Base-by-base conservation (phyloP, 1,140 invertebrate species). In the Megalopta genalis region DNA sequence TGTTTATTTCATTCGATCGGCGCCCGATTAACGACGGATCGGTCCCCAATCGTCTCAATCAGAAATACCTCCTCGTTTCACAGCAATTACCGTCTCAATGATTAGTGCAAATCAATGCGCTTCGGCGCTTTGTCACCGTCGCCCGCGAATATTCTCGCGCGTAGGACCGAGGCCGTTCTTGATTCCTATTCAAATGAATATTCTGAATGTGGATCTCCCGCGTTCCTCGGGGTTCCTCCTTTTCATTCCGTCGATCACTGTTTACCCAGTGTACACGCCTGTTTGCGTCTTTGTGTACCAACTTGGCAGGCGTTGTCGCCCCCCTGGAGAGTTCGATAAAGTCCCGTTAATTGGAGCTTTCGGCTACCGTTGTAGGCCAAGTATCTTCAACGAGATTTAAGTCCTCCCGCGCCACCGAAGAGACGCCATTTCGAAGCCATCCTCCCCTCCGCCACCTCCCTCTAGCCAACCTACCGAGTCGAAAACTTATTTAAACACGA, bases 161-260 rank as follows among this genome's bases (percentile, higher is more conserved):
- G 67, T 74, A 5, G n/a, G 18, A 39, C 42, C n/a, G n/a, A n/a
- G 54, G 49, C 67, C 57, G 27, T 62, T 77, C 71, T 75, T 42
- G 71, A 77, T 69, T 74, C 73, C 42, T 67, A 85, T 85, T 77
- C 62, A 68, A 85, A 85, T 66, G 42, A 60, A 78, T 59, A 65
- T 60, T 72, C 32, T 64, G 52, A 67, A 60, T 46, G 64, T 46
- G 59, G 49, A 37, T 63, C 54, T 54, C 49, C 25, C 54, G 32
- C 52, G 60, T 23, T 27, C 27, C 62, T 21, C 49, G 18, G 49
- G n/a, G n/a, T n/a, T 21, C 16, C 49, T 25, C 21, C 27, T 37
- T n/a, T 21, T 32, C 18, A 18, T 46, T 46, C 21, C 54, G 18
- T n/a, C 64, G 39, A 46, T 39, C 46, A 16, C 27, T 64, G 60